Base-by-base conservation (phyloP, 2,113 vertebrate genomes). In the Meles meles region DNA sequence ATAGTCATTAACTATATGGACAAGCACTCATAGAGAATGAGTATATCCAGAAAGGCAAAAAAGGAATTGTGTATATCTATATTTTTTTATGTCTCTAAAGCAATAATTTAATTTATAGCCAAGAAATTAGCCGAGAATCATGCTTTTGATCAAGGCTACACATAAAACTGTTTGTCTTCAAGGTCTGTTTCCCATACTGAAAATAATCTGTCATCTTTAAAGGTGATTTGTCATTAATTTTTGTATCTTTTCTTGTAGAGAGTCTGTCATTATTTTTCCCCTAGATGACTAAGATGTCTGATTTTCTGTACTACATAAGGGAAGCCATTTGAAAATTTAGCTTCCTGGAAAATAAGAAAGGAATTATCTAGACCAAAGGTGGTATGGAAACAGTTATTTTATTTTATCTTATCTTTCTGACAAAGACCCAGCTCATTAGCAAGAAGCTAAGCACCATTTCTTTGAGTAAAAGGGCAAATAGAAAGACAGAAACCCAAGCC, bases 81-180 rank as follows among this genome's bases (percentile, higher is more conserved):
- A 14, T 94, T 94, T 93, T 98, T 97, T 91, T 96, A 97, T 93
- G 87, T 85, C 89, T 98, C 87, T 77, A 95, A 98, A 98, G 67
- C 69, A 94, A 97, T 91, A 97, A 93, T 98, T 98, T 98, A 96
- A 97, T 98, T 98, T 97, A 96, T 87, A 81, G 95, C 90, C 80
- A 98, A 94, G 93, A 87, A 98, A 98, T 98, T 98, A 98, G 89
- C 90, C 89, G 74, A 88, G 97, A 97, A 97, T 98, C 97, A 96
- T 44, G n/a, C 85, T 98, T 96, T 95, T 93, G 81, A 82, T 95
- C 95, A 98, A 97, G 84, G 82, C 98, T 77, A 97, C 57, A 97
- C 96, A 98, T 90, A 97, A 98, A 98, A 95, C n/a, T 88, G 52
- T 97, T 98, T 98, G 67, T 98, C 91, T 98, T 98, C 96, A 97